Conservation (phyloP, 2,888 invertebrate genomes). For the Troilus luridus region DNA sequence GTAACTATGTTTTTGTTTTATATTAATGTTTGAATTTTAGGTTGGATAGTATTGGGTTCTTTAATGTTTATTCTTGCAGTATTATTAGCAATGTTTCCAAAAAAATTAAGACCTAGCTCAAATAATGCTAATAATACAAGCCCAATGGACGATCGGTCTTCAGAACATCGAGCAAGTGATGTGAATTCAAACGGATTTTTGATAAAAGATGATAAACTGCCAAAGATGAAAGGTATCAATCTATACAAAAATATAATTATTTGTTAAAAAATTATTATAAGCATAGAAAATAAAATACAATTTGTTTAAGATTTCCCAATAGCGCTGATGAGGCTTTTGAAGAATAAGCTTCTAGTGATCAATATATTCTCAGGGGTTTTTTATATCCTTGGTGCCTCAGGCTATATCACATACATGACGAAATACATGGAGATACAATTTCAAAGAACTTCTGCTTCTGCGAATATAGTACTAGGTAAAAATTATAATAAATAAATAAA, state of each 20-base stretch:
- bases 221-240: constrained; percentile 43
- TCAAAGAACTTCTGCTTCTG: constrained; percentile 76
- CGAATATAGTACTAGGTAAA: constrained; percentile 78
- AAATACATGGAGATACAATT: constrained; percentile 85
- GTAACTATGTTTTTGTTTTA: background rate
- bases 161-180: constrained; percentile 22
- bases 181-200: constrained; percentile 37
- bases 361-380: constrained; percentile 78
- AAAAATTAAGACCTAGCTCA: constrained; percentile 70
- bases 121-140: background rate
- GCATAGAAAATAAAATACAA: constrained; percentile 15
- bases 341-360: constrained; percentile 77
- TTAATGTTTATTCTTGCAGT: constrained; percentile 75
- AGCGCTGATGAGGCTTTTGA: constrained; percentile 75
- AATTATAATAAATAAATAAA: background rate
- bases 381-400: constrained; percentile 76
- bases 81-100: constrained; percentile 78
- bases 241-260: constrained; percentile 25
- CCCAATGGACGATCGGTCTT: background rate
- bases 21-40: constrained; percentile 64
- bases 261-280: background rate
- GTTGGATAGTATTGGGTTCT: constrained; percentile 71
- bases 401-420: constrained; percentile 80
- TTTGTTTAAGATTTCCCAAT: constrained; percentile 72
- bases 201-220: constrained; percentile 2